These are phyloP conservation scores for Vireo griseus DNA, from an alignment of 2,797 vertebrate genomes.

Conservation along the genomic window DNA sequence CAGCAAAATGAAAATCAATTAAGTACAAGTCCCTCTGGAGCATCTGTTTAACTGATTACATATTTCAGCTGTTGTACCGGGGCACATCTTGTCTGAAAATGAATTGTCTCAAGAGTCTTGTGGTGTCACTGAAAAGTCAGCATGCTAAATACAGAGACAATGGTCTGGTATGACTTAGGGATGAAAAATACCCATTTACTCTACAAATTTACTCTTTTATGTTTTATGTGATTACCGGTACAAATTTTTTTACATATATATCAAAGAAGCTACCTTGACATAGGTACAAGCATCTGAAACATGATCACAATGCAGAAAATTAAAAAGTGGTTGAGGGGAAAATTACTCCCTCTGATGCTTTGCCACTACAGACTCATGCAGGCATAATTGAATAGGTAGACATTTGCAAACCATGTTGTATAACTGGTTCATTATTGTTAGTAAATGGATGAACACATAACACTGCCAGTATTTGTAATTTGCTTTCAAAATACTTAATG, in stretches of 20 bases:
- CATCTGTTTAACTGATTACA: background rate
- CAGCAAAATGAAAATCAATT: background rate
- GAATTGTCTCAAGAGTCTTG: background rate
- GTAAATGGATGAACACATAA: background rate
- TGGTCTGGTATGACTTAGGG: background rate
- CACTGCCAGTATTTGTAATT: background rate
- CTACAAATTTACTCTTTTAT: background rate
- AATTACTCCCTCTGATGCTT: background rate
- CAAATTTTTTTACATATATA: background rate
- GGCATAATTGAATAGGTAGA: background rate
- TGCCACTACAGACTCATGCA: background rate
- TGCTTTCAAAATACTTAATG: background rate
- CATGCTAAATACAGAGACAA: background rate
- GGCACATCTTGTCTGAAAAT: background rate
- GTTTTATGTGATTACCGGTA: background rate
- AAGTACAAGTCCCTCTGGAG: background rate
- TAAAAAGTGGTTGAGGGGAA: background rate
- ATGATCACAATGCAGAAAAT: slow-evolving; percentile 4
- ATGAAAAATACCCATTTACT: background rate
- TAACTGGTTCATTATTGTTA: background rate
- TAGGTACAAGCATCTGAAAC: background rate
- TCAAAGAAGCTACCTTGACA: background rate
- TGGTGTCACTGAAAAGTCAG: background rate
- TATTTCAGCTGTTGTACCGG: background rate
- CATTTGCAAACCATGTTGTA: background rate